phyloP scores from a whole-genome alignment of 2,797 vertebrate genomes.

The Hippoglossus hippoglossus region DNA sequence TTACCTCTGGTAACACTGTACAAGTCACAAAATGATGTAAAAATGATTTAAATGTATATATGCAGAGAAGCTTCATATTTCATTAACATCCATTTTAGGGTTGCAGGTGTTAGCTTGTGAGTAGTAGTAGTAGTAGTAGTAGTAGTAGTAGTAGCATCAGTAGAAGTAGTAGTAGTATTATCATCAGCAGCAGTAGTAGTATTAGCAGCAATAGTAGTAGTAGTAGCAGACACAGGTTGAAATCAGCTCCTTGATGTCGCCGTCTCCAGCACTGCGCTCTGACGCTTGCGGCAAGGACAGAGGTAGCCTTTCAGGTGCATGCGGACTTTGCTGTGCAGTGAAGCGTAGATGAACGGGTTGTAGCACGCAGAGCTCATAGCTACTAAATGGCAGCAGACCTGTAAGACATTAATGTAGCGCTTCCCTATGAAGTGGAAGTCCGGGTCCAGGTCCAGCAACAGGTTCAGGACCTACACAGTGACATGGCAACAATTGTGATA shows the following conservation, averaged over 20 bases:
- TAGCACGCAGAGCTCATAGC: slow-evolving; percentile 88
- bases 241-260: slow-evolving; percentile 50
- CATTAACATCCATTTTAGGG: slow-evolving; percentile 23
- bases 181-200: too few species aligned
- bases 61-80: slow-evolving; percentile 9
- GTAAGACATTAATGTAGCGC: slow-evolving; percentile 82
- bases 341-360: slow-evolving; percentile 88
- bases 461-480: slow-evolving; percentile 81
- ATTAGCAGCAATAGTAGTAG: too few species aligned
- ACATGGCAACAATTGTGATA: slow-evolving; percentile 13
- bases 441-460: slow-evolving; percentile 84
- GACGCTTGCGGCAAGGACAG: slow-evolving; percentile 60
- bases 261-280: slow-evolving; percentile 31
- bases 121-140: not conserved
- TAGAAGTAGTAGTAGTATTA: not conserved
- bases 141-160: too few species aligned
- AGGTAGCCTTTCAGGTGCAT: slow-evolving; percentile 79
- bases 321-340: slow-evolving; percentile 85
- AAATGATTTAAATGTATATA: slow-evolving; percentile 3
- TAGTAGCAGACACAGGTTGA: slow-evolving; percentile 11
- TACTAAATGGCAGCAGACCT: slow-evolving; percentile 85
- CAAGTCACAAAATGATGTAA: slow-evolving; percentile 14
- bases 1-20: slow-evolving; percentile 21
- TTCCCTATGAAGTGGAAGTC: slow-evolving; percentile 85
- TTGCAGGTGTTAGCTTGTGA: not conserved